Percentiles rank a stretch among this genome's conserved stretches.
These are phyloP conservation scores for Hermaeophaga mercurialis DNA, from an alignment of 2,888 invertebrate genomes.

Conservation along the genomic window DNA sequence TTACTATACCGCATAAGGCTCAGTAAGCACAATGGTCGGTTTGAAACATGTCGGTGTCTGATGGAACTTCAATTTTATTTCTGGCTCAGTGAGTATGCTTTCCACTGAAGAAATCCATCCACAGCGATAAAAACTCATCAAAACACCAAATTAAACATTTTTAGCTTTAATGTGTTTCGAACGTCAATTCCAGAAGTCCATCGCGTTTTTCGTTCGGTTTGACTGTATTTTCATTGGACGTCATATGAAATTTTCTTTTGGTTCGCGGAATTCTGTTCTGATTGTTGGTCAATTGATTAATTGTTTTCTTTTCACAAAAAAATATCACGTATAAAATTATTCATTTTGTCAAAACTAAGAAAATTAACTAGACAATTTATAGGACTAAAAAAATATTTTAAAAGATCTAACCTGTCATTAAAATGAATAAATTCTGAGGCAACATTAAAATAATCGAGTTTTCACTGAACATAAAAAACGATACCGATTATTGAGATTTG, in stretches of 20 bases:
- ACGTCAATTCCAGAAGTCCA: conserved; percentile 27
- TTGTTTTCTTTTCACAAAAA: conserved; percentile 3
- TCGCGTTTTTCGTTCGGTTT: conserved; percentile 22
- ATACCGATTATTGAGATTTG: too few relatives aligned
- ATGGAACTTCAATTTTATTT: conserved; percentile 24
- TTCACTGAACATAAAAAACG: too few relatives aligned
- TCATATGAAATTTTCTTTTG: conserved; percentile 20
- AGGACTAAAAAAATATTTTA: too few relatives aligned
- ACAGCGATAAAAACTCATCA: conserved; percentile 26
- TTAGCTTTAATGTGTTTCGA: conserved; percentile 26
- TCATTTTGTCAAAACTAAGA: too few relatives aligned
- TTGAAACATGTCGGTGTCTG: conserved; percentile 16
- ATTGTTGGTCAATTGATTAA: conserved; percentile 8
- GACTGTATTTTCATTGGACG: conserved; percentile 21
- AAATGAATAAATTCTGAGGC: too few relatives aligned
- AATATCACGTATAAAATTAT: too few relatives aligned
- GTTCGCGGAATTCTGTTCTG: background rate
- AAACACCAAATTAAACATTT: conserved; percentile 28
- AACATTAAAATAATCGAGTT: too few relatives aligned
- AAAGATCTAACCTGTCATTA: too few relatives aligned
- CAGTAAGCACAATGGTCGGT: conserved; percentile 21
- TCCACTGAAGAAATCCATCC: conserved; percentile 13
- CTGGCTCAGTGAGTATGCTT: conserved; percentile 21
- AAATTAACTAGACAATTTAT: too few relatives aligned
- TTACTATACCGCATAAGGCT: conserved; percentile 18